phyloP scores from a whole-genome alignment of 2,888 invertebrate genomes.

The Catocala sponsa region DNA sequence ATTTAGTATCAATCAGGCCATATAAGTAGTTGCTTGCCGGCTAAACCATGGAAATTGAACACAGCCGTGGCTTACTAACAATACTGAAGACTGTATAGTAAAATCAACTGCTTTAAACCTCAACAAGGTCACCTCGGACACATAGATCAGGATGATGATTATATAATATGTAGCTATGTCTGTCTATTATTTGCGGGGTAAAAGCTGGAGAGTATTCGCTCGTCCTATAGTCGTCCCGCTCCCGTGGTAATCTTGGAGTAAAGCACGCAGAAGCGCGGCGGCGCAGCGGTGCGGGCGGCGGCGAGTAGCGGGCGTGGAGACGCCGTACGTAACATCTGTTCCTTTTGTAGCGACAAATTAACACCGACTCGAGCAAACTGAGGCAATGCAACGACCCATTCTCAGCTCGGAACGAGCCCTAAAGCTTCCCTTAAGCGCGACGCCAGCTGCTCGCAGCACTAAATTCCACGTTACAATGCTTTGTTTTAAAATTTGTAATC shows the following conservation, averaged over 20 bases:
- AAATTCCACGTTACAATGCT: slow-evolving; percentile 85
- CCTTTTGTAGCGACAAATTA: slow-evolving; percentile 82
- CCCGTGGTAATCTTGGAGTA: slow-evolving; percentile 5
- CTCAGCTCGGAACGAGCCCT: slow-evolving; percentile 75
- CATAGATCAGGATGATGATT: no score
- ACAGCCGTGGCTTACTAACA: no score
- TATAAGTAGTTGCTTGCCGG: no score
- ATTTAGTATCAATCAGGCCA: no score
- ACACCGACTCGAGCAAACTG: slow-evolving; percentile 78
- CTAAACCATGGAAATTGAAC: no score
- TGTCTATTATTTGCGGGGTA: no score
- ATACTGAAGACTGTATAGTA: no score
- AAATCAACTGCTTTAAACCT: no score
- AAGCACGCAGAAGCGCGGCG: slow-evolving; percentile 17
- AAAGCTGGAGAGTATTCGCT: no score
- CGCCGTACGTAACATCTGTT: slow-evolving; percentile 77
- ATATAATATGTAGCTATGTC: no score
- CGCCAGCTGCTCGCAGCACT: slow-evolving; percentile 82
- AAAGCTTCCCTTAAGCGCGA: slow-evolving; percentile 80
- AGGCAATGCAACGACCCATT: slow-evolving; percentile 78
- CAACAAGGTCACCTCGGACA: no score
- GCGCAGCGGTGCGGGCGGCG: slow-evolving; percentile 22
- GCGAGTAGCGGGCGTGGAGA: slow-evolving; percentile 33
- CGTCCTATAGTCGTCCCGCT: neutral
- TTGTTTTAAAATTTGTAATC: slow-evolving; percentile 88